These are phyloP conservation scores for Lepidurus packardi DNA, from an alignment of 1,140 invertebrate species.

Conservation along the genomic window DNA sequence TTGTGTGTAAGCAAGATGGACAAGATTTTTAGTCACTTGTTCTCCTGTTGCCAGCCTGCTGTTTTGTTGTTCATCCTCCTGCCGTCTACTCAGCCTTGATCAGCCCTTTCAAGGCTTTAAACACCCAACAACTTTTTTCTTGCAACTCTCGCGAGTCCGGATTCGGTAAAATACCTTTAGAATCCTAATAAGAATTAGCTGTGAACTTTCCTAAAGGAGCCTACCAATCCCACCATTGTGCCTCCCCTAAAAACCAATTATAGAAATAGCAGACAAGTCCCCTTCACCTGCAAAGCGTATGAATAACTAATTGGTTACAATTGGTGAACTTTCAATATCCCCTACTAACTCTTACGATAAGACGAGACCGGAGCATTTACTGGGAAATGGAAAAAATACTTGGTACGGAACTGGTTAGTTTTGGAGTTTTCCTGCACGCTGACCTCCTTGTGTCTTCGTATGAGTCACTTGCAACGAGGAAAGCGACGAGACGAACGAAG, in stretches of 20 bases:
- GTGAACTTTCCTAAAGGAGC: no score
- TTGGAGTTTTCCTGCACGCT: conserved; percentile 7
- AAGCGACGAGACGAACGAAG: conserved; percentile 10
- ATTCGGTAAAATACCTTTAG: no score
- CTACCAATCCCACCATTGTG: no score
- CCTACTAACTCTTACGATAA: not conserved
- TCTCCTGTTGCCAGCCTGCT: conserved; percentile 18
- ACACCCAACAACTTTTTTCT: no score
- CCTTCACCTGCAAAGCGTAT: no score
- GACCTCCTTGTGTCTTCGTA: conserved; percentile 8
- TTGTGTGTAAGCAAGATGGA: conserved; percentile 14
- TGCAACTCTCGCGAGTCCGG: no score
- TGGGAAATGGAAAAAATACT: not conserved
- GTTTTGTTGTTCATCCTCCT: not conserved
- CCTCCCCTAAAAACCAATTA: no score
- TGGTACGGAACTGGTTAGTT: not conserved
- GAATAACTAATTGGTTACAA: not conserved
- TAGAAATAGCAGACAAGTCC: no score
- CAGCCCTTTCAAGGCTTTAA: not conserved
- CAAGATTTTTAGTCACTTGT: not conserved
- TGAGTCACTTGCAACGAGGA: not conserved
- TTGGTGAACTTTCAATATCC: not conserved
- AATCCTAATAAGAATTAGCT: no score
- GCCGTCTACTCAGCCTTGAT: not conserved
- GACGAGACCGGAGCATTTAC: not conserved